phyloP scores from a whole-genome alignment of 2,113 vertebrate species.

The Raphicerus campestris region DNA sequence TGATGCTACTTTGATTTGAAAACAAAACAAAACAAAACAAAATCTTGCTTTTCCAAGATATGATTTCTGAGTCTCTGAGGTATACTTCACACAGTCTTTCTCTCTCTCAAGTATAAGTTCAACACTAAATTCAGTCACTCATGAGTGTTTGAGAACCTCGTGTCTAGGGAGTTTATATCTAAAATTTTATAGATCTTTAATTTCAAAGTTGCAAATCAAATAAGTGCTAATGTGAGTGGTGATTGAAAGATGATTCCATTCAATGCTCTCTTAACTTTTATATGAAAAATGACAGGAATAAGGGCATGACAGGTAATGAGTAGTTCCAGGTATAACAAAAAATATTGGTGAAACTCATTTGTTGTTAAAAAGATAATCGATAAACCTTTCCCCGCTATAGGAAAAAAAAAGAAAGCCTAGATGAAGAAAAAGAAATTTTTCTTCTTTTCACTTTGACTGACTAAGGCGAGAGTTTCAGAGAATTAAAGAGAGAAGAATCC shows the following conservation, averaged over 20 bases:
- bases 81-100: background rate
- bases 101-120: background rate
- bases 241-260: background rate
- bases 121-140: background rate
- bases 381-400: background rate
- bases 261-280: background rate
- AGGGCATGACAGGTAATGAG: background rate
- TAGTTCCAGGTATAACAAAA: background rate
- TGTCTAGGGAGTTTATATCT: background rate
- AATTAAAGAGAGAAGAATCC: background rate
- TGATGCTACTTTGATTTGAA: background rate
- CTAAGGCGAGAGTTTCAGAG: slow-evolving; percentile 37
- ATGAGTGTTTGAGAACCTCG: background rate
- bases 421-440: background rate
- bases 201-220: background rate
- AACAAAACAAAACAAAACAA: too few species aligned
- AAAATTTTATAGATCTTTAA: slow-evolving; percentile 6
- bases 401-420: background rate
- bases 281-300: background rate
- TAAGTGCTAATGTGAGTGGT: background rate
- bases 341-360: background rate
- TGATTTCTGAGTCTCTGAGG: background rate
- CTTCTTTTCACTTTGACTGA: slow-evolving; percentile 24
- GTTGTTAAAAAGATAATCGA: slow-evolving; percentile 21
- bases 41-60: background rate